phyloP scores from a whole-genome alignment of 1,140 invertebrate genomes.

The Dendrolimus kikuchii region DNA sequence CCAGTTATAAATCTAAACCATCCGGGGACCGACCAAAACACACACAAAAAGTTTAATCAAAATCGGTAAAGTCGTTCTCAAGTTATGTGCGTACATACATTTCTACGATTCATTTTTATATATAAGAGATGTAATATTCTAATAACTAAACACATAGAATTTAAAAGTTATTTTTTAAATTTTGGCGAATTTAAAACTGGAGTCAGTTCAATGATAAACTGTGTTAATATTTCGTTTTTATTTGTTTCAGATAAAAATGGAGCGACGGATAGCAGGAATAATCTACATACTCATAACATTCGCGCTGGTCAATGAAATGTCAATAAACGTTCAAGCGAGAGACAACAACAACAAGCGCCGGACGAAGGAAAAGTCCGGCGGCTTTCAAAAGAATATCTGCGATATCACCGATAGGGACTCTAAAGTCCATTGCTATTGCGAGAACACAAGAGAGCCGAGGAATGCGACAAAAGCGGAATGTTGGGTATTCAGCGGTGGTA shows the following conservation, averaged over 20 bases:
- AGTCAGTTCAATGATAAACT: background rate
- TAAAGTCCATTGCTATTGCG: constrained; percentile 68
- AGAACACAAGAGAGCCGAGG: constrained; percentile 52
- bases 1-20: no score
- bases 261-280: constrained; percentile 40
- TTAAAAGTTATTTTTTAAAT: no score
- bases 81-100: no score
- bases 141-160: no score
- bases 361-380: constrained; percentile 55
- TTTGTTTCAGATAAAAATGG: constrained; percentile 65
- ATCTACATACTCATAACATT: constrained; percentile 56
- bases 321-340: constrained; percentile 49
- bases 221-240: constrained; percentile 15
- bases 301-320: constrained; percentile 56
- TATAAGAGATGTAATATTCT: no score
- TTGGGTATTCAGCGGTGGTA: constrained; percentile 77
- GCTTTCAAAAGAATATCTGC: constrained; percentile 64
- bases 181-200: no score
- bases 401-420: constrained; percentile 63
- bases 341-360: constrained; percentile 49
- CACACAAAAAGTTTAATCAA: no score
- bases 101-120: no score
- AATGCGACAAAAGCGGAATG: constrained; percentile 73
- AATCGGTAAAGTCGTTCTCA: no score
- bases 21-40: no score